Base-by-base conservation (phyloP, 2,888 invertebrate genomes). In the Monoplex corrugatus region DNA sequence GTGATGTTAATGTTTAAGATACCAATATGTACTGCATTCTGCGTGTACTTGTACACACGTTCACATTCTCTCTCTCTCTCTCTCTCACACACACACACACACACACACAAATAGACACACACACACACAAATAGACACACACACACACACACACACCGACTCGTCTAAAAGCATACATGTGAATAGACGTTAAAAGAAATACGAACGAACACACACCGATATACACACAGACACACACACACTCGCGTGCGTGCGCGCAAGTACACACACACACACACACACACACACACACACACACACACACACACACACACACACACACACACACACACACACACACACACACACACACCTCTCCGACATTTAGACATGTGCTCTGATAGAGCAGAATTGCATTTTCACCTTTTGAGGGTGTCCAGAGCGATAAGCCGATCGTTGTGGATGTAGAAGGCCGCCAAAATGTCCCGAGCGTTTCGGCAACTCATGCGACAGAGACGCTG, bases 341-440 rank as follows among this genome's bases (percentile, higher is more conserved):
- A 63, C 23, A 63, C 23, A 23, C 50, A 63, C 6, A 35, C 72
- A 72, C 35, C n/a, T n/a, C n/a, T n/a, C n/a, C n/a, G n/a, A n/a
- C n/a, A n/a, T n/a, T 13, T 19, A 50, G 50, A 50, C 13, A 19
- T 50, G 50, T 75, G 28, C n/a, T 75, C 13, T 75, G 35, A 16
- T 10, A 10, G 35, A 16, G 35, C 28, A 75, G 10, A 75, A 75
- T 32, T 23, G 13, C 32, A 38, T 28, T 23, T 43, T 43, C 90
- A 96, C 96, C 95, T 94, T 93, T 96, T 96, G 40, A 96, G 91
- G 89, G 94, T 94, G 86, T 96, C 94, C 43, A 96, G 92, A 28
- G 94, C 95, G 84, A 93, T 92, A 6, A 96, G 92, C 91, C 94
- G 95, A 92, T 96, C 96, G 92, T 95, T 95, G 68, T 95, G 95